Percentiles rank a stretch among this genome's conserved stretches.
These are phyloP conservation scores for Tinea semifulvella DNA, from an alignment of 2,888 invertebrate species.

Conservation along the genomic window DNA sequence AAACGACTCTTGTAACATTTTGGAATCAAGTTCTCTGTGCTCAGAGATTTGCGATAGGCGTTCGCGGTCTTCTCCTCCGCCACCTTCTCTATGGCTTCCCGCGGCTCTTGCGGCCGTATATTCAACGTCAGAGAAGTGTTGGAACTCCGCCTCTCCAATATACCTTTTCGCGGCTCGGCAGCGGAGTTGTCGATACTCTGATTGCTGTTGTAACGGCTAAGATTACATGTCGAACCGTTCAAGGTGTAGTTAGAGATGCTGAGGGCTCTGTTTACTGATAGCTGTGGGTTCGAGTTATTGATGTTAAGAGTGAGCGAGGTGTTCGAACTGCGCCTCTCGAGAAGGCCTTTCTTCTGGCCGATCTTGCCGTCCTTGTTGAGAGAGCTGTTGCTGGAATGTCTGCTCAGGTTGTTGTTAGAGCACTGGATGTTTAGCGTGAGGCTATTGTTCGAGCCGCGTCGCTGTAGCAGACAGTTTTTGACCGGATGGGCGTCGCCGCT, in stretches of 20 bases:
- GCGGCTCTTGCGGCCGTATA: conserved; percentile 10
- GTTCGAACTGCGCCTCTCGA: conserved; percentile 89
- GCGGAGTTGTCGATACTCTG: conserved; percentile 54
- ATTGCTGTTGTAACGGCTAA: conserved; percentile 58
- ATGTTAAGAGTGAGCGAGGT: conserved; percentile 85
- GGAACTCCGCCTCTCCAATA: conserved; percentile 87
- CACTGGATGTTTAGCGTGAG: conserved; percentile 78
- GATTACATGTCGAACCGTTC: conserved; percentile 57
- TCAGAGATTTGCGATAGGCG: conserved; percentile 66
- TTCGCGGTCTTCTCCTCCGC: neutral
- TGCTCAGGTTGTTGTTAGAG: conserved; percentile 39
- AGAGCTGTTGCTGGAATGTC: conserved; percentile 33
- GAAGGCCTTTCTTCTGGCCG: conserved; percentile 70
- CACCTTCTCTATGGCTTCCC: conserved; percentile 2
- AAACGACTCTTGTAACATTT: conserved; percentile 45
- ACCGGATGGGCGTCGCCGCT: conserved; percentile 34
- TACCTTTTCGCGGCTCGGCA: conserved; percentile 66
- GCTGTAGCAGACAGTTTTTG: conserved; percentile 75
- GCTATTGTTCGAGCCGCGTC: conserved; percentile 88
- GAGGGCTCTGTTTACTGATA: conserved; percentile 43
- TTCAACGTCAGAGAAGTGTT: conserved; percentile 85
- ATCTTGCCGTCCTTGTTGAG: conserved; percentile 52
- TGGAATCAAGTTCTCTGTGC: conserved; percentile 67
- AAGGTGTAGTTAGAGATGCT: conserved; percentile 62
- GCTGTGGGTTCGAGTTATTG: conserved; percentile 51